phyloP scores from a whole-genome alignment of 1,140 invertebrate species.

The Saccostrea cuccullata region DNA sequence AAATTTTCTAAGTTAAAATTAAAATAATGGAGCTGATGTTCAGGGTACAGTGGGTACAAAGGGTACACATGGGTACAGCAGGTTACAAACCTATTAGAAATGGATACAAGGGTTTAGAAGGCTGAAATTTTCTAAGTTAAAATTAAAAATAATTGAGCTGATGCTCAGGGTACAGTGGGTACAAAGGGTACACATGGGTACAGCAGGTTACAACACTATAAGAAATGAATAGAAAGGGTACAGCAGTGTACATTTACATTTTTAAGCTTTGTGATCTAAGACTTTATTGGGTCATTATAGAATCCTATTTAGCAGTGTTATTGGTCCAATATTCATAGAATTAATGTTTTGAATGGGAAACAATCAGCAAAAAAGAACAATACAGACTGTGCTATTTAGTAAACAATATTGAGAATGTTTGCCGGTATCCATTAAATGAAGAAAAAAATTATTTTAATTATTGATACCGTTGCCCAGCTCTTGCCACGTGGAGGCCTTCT shows the following conservation, averaged over 20 bases:
- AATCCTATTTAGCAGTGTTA: no score
- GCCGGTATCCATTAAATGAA: background rate
- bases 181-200: background rate
- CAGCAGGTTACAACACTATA: no score
- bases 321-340: no score
- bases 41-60: background rate
- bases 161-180: background rate
- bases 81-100: background rate
- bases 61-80: background rate
- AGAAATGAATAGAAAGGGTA: no score
- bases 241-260: no score
- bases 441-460: background rate
- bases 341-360: no score
- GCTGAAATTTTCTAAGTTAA: background rate
- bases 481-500: constrained; percentile 12
- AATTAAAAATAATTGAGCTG: background rate
- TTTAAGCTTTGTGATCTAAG: no score
- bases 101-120: background rate
- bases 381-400: no score
- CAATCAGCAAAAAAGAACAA: no score
- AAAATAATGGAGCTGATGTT: background rate
- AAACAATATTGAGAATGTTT: background rate
- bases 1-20: no score
- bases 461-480: constrained; percentile 13
- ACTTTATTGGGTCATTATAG: no score